Evolutionary conservation across 37 sponge, comb jelly and placozoan species (phyloP).

Genomic region (Oopsacas minuta): DNA sequence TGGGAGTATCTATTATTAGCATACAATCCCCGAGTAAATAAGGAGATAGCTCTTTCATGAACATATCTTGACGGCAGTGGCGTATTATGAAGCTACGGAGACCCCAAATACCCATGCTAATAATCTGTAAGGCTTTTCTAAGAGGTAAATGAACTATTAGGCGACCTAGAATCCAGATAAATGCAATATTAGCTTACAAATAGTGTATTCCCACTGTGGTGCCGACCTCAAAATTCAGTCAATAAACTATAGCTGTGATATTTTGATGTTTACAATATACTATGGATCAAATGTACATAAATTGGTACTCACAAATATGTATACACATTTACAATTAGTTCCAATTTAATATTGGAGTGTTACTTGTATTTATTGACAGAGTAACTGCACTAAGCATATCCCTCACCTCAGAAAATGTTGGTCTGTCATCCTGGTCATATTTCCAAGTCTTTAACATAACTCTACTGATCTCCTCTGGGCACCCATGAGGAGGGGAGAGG

Average conservation of each 20-base stretch:
- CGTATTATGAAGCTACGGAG: not conserved
- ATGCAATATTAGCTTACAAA: no score
- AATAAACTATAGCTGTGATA: not conserved
- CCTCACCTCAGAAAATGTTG: not conserved
- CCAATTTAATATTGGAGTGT: no score
- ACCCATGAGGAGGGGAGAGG: not conserved
- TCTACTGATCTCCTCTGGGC: not conserved
- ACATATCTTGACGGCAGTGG: not conserved
- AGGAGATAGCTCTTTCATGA: not conserved
- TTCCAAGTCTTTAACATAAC: not conserved
- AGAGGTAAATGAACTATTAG: no score
- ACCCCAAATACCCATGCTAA: not conserved
- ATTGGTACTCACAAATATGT: no score
- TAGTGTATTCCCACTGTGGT: not conserved
- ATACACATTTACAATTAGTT: no score
- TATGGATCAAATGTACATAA: no score
- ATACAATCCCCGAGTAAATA: not conserved
- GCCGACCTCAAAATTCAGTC: not conserved
- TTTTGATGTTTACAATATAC: not conserved
- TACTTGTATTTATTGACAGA: not conserved
- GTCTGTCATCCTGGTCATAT: not conserved
- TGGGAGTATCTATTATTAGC: not conserved
- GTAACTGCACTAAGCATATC: not conserved
- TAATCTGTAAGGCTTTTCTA: no score
- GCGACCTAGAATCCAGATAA: no score